A percentile compares a stretch with the other conserved stretches of the same genome.
Conservation (phyloP, 2,797 vertebrate species). For the Nyctibius grandis region DNA sequence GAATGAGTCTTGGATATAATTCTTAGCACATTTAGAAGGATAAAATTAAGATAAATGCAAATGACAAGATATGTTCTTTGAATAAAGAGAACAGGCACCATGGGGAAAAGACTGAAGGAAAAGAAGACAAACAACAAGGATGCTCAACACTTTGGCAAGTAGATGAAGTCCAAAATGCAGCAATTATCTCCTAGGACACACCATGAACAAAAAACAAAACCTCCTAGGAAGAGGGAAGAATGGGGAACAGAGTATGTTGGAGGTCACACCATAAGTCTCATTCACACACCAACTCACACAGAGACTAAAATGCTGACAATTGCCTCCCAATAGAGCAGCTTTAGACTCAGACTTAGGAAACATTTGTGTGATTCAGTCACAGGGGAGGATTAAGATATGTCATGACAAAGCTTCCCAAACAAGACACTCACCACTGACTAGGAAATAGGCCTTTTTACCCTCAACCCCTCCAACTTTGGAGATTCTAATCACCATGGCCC, state of each 20-base stretch:
- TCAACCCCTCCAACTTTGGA: not conserved
- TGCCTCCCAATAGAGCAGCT: slow-evolving; percentile 24
- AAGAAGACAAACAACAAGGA: slow-evolving; percentile 34
- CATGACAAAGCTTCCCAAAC: slow-evolving; percentile 26
- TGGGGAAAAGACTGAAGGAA: slow-evolving; percentile 45
- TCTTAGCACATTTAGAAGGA: slow-evolving; percentile 38
- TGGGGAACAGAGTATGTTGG: not conserved
- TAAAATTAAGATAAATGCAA: slow-evolving; percentile 57
- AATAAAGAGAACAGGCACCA: slow-evolving; percentile 45
- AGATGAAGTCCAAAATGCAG: slow-evolving; percentile 37
- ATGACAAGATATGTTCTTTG: slow-evolving; percentile 53
- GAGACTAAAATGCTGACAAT: slow-evolving; percentile 37
- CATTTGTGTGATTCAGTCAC: not conserved
- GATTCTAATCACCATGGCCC: slow-evolving; percentile 40
- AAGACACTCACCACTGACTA: not conserved
- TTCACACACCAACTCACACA: slow-evolving; percentile 33
- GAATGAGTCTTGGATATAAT: slow-evolving; percentile 25
- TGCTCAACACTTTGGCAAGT: slow-evolving; percentile 48
- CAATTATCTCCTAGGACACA: slow-evolving; percentile 70
- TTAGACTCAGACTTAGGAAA: slow-evolving; percentile 6
- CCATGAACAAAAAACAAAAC: slow-evolving; percentile 32
- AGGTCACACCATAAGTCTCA: slow-evolving; percentile 26
- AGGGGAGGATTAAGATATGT: slow-evolving; percentile 39
- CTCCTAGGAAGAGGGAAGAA: slow-evolving; percentile 48
- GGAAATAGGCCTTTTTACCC: slow-evolving; percentile 40